A percentile compares a stretch with the other conserved stretches of the same genome.
Conservation (phyloP, 1,140 invertebrate genomes). For the Leptopilina boulardi region DNA sequence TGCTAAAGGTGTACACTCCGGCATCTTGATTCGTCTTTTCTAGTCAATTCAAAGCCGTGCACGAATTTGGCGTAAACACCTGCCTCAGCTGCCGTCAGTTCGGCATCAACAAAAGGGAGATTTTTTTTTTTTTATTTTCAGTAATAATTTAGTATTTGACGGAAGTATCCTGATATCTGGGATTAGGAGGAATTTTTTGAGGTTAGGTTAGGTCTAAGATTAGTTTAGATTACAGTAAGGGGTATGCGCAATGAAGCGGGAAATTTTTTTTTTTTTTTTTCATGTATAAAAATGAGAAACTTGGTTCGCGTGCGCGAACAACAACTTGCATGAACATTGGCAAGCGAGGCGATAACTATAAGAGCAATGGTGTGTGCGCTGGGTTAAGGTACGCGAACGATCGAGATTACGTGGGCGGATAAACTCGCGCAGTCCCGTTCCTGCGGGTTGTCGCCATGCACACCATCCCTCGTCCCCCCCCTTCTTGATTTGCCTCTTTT, state of each 20-base stretch:
- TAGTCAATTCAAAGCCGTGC: constrained; percentile 47
- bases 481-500: too few relatives aligned
- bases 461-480: constrained; percentile 60
- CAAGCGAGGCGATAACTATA: constrained; percentile 25
- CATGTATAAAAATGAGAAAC: constrained; percentile 3
- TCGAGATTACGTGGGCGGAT: constrained; percentile 31
- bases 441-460: constrained; percentile 67
- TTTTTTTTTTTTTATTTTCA: constrained; percentile 1
- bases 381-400: constrained; percentile 30
- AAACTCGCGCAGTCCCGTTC: constrained; percentile 27
- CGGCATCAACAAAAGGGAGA: constrained; percentile 2
- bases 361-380: constrained; percentile 32
- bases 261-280: too few relatives aligned
- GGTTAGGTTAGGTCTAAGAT: too few relatives aligned
- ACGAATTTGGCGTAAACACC: constrained; percentile 38
- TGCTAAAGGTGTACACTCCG: constrained; percentile 54
- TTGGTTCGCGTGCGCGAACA: constrained; percentile 15
- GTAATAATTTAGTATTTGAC: too few relatives aligned
- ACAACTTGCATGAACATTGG: constrained; percentile 27
- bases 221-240: too few relatives aligned
- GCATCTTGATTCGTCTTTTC: constrained; percentile 52
- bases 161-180: too few relatives aligned
- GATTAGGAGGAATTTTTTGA: too few relatives aligned
- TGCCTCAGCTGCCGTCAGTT: constrained; percentile 22
- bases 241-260: too few relatives aligned